These are phyloP conservation scores for Hemicrepidius hirtus DNA, from an alignment of 2,888 invertebrate species.

Conservation along the genomic window DNA sequence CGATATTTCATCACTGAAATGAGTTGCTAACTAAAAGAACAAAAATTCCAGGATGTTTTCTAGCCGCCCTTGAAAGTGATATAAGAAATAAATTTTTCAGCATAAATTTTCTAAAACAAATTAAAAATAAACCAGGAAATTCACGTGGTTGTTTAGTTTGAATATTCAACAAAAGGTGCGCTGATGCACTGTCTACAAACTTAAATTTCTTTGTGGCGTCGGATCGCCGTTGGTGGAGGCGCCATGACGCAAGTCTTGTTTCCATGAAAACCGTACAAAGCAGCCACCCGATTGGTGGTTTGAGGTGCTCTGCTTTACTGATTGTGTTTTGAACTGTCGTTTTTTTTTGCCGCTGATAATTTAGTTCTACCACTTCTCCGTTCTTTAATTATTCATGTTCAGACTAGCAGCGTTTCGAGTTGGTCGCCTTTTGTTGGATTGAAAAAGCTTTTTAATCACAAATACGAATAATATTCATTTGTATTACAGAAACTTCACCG, in stretches of 20 bases:
- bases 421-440: constrained; percentile 22
- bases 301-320: constrained; percentile 53
- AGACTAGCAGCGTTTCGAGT: constrained; percentile 13
- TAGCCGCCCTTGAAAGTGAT: too few species aligned
- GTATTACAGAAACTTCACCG: background rate
- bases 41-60: background rate
- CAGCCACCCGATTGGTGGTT: constrained; percentile 51
- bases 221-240: constrained; percentile 53
- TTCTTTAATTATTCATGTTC: constrained; percentile 60
- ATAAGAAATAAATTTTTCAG: too few species aligned
- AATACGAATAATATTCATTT: constrained; percentile 23
- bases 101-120: background rate
- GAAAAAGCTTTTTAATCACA: constrained; percentile 28
- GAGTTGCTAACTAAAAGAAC: background rate
- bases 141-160: constrained; percentile 28
- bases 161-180: constrained; percentile 27
- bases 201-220: constrained; percentile 30
- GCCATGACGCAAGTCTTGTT: constrained; percentile 56
- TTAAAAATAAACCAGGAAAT: constrained; percentile 27
- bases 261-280: constrained; percentile 50
- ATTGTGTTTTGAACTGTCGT: constrained; percentile 57
- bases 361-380: constrained; percentile 58
- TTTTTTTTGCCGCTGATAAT: constrained; percentile 54
- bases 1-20: background rate
- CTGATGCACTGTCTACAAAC: constrained; percentile 27